Conservation (phyloP, 2,797 vertebrate species). For the Enteromius treurensis region DNA sequence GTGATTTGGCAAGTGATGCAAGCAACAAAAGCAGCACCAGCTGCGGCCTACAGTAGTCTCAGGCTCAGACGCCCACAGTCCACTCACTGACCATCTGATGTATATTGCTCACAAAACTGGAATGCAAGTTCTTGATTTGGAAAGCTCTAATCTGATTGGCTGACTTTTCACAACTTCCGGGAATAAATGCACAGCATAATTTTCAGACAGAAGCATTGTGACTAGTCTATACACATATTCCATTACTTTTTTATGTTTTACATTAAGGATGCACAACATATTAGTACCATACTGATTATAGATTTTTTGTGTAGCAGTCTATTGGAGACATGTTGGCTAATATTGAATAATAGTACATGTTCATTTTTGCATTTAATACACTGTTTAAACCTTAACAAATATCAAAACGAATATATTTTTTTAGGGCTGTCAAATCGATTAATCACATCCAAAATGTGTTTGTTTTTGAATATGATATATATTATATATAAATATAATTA, state of each 20-base stretch:
- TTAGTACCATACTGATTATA: background rate
- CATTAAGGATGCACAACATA: background rate
- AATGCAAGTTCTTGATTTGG: background rate
- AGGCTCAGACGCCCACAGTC: constrained; percentile 28
- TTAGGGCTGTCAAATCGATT: background rate
- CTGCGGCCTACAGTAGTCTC: constrained; percentile 10
- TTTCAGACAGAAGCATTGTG: background rate
- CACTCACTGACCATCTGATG: constrained; percentile 28
- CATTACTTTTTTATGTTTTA: background rate
- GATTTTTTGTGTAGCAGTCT: background rate
- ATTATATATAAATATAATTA: background rate
- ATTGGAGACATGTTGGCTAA: background rate
- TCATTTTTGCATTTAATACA: background rate
- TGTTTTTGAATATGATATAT: too few species aligned
- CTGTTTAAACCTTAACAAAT: background rate
- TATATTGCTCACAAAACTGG: background rate
- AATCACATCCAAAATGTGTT: background rate
- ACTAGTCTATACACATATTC: background rate
- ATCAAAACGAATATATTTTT: background rate
- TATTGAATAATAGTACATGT: background rate
- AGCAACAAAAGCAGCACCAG: constrained; percentile 21
- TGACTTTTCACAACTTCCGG: background rate
- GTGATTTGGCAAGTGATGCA: constrained; percentile 14
- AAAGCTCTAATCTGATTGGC: constrained; percentile 5
- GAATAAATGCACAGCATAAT: background rate